Evolutionary conservation across 2,797 vertebrate genomes (phyloP), one percentile per base, ranked within the genome.

Genomic region (Salmo trutta): DNA sequence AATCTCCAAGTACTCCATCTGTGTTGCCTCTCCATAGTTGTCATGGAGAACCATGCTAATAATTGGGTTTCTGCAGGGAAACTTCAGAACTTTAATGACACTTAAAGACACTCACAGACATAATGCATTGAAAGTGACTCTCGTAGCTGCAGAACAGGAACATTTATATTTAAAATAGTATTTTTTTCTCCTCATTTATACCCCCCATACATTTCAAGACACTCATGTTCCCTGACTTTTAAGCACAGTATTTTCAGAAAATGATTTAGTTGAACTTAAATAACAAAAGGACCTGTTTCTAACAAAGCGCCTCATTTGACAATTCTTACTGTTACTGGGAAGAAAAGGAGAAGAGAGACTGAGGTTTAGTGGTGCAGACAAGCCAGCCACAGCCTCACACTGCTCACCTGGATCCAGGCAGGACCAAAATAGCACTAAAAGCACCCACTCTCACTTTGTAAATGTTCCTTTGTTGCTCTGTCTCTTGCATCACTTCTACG

Each of bases 391-490:
- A 89, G 91, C 89, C 89, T 89, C 86, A 87, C 91, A 90, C 92
- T 85, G 86, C 87, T 93, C 91, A 93, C 91, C 90, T 93, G 90
- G 89, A 91, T 91, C 93, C 91, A 89, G 85, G 89, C 91, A 90
- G 89, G 89, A 91, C 86, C 90, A 89, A 93, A 94, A 94, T 92
- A 93, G 93, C 91, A 92, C 91, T 92, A 93, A 94, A 93, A 91
- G 93, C 91, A 89, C 84, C 87, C 87, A 83, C 89, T 91, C 87
- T 90, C 88, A 90, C 91, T 92, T 91, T 93, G 91, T 88, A 91
- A 90, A 88, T 79, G 87, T 90, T 91, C 82, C 84, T 90, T 92
- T 93, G 90, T 92, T 91, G 88, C 85, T 82, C 79, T 79, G 82
- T 86, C 82, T 91, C 76, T 77, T 71, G 74, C 69, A 81, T 84